Conservation (phyloP, 2,113 vertebrate species). For the Clarias magur region DNA sequence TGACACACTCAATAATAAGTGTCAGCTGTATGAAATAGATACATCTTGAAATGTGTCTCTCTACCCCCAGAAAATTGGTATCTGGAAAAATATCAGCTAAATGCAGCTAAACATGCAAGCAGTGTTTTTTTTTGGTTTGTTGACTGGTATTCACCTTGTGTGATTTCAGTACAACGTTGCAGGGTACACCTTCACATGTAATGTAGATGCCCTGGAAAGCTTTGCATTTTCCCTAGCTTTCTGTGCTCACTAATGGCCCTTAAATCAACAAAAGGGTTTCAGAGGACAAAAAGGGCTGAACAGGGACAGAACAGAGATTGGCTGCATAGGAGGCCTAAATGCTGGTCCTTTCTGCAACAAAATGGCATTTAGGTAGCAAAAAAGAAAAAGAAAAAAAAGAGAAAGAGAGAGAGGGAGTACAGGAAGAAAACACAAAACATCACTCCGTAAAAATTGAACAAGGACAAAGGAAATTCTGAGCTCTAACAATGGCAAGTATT, state of each 20-base stretch:
- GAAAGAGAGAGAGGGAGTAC: background rate
- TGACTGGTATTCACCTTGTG: background rate
- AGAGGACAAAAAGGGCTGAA: conserved; percentile 18
- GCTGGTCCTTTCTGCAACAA: conserved; percentile 25
- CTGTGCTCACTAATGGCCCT: conserved; percentile 35
- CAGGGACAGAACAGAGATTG: conserved; percentile 16
- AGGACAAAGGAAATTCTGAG: background rate
- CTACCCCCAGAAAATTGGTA: background rate
- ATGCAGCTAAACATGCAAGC: background rate
- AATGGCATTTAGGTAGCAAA: background rate
- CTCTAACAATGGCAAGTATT: background rate
- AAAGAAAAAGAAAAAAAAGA: background rate
- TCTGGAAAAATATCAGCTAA: background rate
- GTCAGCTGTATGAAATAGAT: background rate
- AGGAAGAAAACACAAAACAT: background rate
- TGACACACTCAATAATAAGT: background rate
- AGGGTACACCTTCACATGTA: background rate
- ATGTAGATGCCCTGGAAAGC: background rate
- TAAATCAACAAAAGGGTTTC: conserved; percentile 31
- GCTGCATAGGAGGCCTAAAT: conserved; percentile 8
- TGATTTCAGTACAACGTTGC: background rate
- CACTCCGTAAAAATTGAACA: background rate
- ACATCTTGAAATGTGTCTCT: background rate
- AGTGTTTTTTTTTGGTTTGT: background rate
- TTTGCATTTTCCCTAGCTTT: background rate